A percentile compares a stretch with the other conserved stretches of the same genome.
These are phyloP conservation scores for Callimorpha dominula DNA, from an alignment of 2,888 invertebrate species.

Conservation along the genomic window DNA sequence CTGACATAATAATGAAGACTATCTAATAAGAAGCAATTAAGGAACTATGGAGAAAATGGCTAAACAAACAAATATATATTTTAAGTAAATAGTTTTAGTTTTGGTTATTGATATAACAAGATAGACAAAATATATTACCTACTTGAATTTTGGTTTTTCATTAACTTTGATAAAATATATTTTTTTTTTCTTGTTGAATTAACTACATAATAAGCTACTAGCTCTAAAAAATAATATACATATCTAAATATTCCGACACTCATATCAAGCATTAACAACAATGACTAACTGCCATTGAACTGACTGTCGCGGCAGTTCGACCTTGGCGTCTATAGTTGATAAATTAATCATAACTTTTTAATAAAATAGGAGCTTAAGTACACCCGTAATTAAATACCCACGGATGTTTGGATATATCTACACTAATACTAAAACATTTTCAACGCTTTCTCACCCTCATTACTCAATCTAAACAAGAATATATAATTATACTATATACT, in stretches of 20 bases:
- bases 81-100: too few relatives aligned
- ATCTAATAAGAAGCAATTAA: constrained; percentile 2
- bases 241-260: neutral
- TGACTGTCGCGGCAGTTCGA: neutral
- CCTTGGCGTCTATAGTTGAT: neutral
- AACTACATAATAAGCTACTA: neutral
- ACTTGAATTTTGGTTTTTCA: too few relatives aligned
- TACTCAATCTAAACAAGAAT: neutral
- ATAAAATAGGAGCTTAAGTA: neutral
- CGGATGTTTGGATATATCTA: neutral
- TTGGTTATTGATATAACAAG: too few relatives aligned
- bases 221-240: neutral
- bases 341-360: neutral
- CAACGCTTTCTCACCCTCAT: neutral
- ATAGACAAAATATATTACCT: too few relatives aligned
- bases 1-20: neutral
- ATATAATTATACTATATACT: too few relatives aligned
- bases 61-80: neutral
- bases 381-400: neutral
- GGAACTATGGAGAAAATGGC: neutral
- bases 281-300: neutral
- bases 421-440: neutral
- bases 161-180: too few relatives aligned
- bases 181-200: neutral
- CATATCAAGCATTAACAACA: neutral